phyloP scores from a whole-genome alignment of 2,797 vertebrate species.

The Hydrolagus colliei region DNA sequence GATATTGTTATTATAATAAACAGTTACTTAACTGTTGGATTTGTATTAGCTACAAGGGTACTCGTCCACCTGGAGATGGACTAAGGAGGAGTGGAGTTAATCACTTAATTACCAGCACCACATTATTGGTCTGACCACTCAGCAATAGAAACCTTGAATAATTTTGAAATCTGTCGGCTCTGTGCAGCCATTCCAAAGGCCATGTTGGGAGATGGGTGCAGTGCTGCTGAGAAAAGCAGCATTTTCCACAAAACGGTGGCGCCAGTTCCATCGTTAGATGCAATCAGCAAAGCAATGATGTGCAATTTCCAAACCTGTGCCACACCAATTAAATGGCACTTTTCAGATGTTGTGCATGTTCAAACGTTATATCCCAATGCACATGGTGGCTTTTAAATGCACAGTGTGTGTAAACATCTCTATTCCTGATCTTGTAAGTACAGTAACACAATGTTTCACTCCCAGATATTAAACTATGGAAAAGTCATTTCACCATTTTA shows the following conservation, averaged over 20 bases:
- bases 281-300: background rate
- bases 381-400: too few species aligned
- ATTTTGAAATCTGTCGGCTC: too few species aligned
- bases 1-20: too few species aligned
- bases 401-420: background rate
- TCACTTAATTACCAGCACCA: background rate
- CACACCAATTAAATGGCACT: background rate
- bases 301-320: background rate
- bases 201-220: background rate
- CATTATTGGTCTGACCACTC: background rate
- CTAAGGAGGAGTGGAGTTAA: background rate
- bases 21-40: too few species aligned
- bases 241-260: background rate
- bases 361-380: too few species aligned
- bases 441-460: background rate
- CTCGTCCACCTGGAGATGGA: too few species aligned
- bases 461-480: too few species aligned
- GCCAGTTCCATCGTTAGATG: background rate
- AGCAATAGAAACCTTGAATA: background rate
- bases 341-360: too few species aligned
- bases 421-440: background rate
- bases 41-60: too few species aligned
- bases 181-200: background rate
- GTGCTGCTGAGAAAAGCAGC: background rate
- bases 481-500: background rate